Evolutionary conservation across 2,797 vertebrate species (phyloP).

Genomic region (Phaenicophaeus curvirostris): DNA sequence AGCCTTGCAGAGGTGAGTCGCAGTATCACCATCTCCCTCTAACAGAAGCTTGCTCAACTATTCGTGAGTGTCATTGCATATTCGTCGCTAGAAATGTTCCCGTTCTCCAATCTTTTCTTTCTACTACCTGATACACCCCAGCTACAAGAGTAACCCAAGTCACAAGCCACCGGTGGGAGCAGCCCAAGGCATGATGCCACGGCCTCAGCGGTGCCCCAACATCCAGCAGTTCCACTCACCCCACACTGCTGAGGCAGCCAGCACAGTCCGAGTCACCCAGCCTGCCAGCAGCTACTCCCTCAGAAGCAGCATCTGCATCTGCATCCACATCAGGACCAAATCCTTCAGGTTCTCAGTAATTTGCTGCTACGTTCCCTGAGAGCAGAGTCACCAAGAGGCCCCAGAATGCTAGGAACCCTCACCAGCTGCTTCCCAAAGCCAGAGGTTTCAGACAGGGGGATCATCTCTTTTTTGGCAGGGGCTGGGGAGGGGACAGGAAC

Average conservation of each 20-base stretch:
- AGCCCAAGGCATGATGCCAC: fast-evolving
- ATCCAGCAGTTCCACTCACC: fast-evolving
- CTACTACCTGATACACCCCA: background rate
- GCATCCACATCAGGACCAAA: fast-evolving
- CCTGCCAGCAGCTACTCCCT: too few relatives aligned
- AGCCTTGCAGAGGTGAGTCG: fast-evolving
- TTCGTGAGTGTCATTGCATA: fast-evolving
- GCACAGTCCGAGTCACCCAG: background rate
- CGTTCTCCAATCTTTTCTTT: background rate
- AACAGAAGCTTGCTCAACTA: fast-evolving
- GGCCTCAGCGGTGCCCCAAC: fast-evolving
- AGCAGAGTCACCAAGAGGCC: background rate
- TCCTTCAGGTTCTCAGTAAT: fast-evolving
- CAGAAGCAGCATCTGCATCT: too few relatives aligned
- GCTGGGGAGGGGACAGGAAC: background rate
- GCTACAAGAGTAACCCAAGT: background rate
- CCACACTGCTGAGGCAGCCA: too few relatives aligned
- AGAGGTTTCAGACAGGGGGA: fast-evolving
- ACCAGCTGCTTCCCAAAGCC: background rate
- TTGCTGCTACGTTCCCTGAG: background rate
- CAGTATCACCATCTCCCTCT: fast-evolving
- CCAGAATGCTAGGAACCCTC: background rate
- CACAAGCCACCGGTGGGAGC: fast-evolving
- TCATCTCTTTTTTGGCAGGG: background rate
- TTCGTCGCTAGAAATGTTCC: fast-evolving